Evolutionary conservation across 2,888 invertebrate species (phyloP).

Genomic region (Sinelater perroti): DNA sequence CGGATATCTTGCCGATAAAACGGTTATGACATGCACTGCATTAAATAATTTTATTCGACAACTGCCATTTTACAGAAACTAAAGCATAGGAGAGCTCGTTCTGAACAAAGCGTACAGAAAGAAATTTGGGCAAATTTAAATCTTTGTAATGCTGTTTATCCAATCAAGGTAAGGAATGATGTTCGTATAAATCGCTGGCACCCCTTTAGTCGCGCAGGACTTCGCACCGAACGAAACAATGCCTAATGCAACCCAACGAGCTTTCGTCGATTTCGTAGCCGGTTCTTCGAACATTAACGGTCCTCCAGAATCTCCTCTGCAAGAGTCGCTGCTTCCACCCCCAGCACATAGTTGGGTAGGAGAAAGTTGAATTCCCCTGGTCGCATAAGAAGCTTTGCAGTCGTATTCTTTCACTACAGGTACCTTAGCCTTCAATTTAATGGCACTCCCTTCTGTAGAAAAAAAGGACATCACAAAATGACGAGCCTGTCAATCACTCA

Average conservation of each 20-base stretch:
- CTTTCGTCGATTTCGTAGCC: conserved; percentile 57
- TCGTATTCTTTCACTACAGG: conserved; percentile 64
- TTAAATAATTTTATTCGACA: conserved; percentile 17
- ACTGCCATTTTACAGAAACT: not conserved
- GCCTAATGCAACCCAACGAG: conserved; percentile 68
- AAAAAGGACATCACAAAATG: not conserved
- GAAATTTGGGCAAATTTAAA: too few relatives aligned
- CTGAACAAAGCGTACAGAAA: too few relatives aligned
- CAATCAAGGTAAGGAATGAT: conserved; percentile 70
- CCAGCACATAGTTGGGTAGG: conserved; percentile 76
- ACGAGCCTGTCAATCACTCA: conserved; percentile 40
- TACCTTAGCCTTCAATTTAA: conserved; percentile 70
- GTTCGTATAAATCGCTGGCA: conserved; percentile 75
- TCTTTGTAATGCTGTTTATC: conserved; percentile 61
- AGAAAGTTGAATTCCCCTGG: conserved; percentile 61
- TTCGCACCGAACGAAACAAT: conserved; percentile 74
- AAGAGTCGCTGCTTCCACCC: conserved; percentile 73
- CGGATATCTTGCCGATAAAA: conserved; percentile 23
- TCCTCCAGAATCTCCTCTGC: conserved; percentile 80
- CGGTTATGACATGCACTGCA: conserved; percentile 9
- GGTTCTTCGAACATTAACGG: conserved; percentile 68
- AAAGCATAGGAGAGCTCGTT: too few relatives aligned
- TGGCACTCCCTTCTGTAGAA: conserved; percentile 58
- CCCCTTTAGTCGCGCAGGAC: conserved; percentile 70
- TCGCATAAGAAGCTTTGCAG: conserved; percentile 63